Conservation (phyloP, 2,113 vertebrate genomes). For the Bagarius yarrelli region DNA sequence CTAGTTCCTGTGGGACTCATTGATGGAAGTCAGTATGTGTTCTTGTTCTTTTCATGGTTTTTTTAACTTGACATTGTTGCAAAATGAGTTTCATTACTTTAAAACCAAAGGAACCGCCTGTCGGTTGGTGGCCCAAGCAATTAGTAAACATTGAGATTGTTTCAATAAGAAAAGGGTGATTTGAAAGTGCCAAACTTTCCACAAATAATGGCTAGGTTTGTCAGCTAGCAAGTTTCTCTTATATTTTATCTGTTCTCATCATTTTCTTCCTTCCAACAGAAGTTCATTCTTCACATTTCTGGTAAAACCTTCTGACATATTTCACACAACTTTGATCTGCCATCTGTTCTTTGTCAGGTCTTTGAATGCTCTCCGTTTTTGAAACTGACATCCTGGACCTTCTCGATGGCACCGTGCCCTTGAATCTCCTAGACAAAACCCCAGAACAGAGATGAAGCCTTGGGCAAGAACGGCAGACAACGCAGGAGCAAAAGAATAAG, state of each 20-base stretch:
- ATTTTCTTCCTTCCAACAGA: too few relatives aligned
- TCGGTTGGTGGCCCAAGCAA: too few relatives aligned
- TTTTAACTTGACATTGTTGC: neutral
- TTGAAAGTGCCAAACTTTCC: neutral
- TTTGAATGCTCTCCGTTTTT: neutral
- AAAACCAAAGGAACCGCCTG: neutral
- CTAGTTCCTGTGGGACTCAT: neutral
- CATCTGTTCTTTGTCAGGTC: constrained; percentile 8
- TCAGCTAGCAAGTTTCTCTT: neutral
- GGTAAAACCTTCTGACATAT: neutral
- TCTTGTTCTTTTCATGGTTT: neutral
- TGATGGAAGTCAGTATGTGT: neutral
- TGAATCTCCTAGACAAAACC: constrained; percentile 11
- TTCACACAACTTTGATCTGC: neutral
- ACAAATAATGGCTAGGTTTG: neutral
- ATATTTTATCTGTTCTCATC: neutral
- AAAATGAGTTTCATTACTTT: neutral
- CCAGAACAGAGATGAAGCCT: neutral
- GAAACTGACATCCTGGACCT: constrained; percentile 1
- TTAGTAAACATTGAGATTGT: too few relatives aligned
- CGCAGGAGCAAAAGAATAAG: constrained; percentile 48
- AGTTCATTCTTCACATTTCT: neutral
- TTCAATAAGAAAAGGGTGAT: neutral
- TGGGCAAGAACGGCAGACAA: constrained; percentile 3
- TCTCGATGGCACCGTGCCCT: constrained; percentile 8